Base-by-base conservation (phyloP, 2,113 vertebrate genomes). In the Onychorhynchus coronatus region DNA sequence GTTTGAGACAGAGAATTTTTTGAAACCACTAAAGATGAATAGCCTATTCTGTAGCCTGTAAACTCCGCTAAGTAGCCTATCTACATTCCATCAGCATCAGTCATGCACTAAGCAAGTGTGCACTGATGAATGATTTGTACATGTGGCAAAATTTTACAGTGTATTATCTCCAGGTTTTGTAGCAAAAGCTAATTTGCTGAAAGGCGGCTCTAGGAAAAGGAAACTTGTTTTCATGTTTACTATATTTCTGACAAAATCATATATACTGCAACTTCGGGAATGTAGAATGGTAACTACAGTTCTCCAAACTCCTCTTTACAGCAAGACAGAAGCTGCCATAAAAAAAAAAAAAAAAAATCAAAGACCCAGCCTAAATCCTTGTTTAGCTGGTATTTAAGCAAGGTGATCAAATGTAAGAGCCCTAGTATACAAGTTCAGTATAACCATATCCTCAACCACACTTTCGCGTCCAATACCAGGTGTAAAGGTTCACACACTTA, bases 11-110 rank as follows among this genome's bases (percentile, higher is more conserved):
- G 31, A 41, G 55, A 71, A 23, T 56, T 59, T 93, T 91, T 10
- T 84, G 20, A 85, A 85, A 37, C 28, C 79, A 85, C 84, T 5
- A 61, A 80, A 95, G 91, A 93, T 61, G 65, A 90, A 89, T 89
- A 93, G 75, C 73, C 92, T 89, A 74, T 78, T 91, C 86, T 79
- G 77, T 35, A 93, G 80, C 92, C 77, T 88, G 82, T 71, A 91
- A 95, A 91, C 95, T 89, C 77, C 71, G 88, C 90, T 93, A 96
- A 94, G 92, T 72, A 96, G 83, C 70, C 86, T 65, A 92, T 86
- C 95, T 91, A 91, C 95, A 96, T 96, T 97, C 96, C 96, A 95
- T 92, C 93, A 82, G 96, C 88, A 93, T 94, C 88, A 91, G 92
- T 97, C 93, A 96, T 61, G 61, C 81, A 35, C 58, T 44, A 52